Conservation (phyloP, 2,797 vertebrate species). For the Momotus momota region DNA sequence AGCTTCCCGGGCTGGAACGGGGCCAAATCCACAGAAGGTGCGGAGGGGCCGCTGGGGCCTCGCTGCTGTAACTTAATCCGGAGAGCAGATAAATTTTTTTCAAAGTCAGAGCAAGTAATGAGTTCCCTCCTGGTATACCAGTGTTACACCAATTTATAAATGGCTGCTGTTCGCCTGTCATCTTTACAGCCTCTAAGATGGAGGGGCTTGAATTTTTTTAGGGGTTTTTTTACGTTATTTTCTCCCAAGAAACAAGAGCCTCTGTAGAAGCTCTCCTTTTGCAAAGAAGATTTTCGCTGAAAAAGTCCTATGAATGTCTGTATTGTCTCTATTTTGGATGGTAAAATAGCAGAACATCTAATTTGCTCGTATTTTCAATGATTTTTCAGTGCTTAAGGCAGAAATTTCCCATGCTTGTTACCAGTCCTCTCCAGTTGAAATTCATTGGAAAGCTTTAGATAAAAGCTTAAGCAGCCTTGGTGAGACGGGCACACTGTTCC, state of each 20-base stretch:
- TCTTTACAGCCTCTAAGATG: neutral
- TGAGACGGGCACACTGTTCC: neutral
- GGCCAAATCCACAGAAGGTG: constrained; percentile 17
- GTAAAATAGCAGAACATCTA: neutral
- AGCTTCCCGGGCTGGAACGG: constrained; percentile 4
- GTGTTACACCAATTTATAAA: neutral
- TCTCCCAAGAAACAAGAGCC: neutral
- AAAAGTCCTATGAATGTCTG: neutral
- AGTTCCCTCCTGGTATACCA: neutral
- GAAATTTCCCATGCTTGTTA: neutral
- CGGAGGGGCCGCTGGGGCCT: neutral
- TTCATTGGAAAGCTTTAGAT: neutral
- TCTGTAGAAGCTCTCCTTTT: neutral
- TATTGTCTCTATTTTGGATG: neutral
- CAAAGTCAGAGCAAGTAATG: constrained; percentile 39
- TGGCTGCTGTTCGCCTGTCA: neutral
- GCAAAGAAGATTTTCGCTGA: neutral
- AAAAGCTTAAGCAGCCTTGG: neutral
- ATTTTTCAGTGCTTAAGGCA: neutral
- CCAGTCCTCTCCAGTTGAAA: neutral
- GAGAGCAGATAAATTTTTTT: constrained; percentile 51
- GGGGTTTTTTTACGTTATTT: neutral
- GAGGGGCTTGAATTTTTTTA: neutral
- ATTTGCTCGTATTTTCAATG: neutral
- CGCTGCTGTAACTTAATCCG: constrained; percentile 5